These are phyloP conservation scores for Axea sp. DNA, from an alignment of 2,888 invertebrate species.

Conservation along the genomic window DNA sequence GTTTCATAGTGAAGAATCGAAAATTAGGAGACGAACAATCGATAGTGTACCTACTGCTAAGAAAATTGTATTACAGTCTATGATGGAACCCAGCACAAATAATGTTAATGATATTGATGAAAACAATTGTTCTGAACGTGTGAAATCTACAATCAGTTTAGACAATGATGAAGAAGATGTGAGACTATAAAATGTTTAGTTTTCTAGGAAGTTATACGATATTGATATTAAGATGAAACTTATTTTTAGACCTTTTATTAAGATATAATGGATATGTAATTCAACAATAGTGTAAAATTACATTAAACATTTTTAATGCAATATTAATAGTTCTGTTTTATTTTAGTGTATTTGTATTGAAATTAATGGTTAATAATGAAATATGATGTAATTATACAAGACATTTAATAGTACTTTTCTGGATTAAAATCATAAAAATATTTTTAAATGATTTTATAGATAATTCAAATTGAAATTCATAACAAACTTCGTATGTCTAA, in stretches of 20 bases:
- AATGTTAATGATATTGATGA: background rate
- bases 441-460: no score
- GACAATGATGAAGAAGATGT: slow-evolving; percentile 12
- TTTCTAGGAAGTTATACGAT: slow-evolving; percentile 2
- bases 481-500: no score
- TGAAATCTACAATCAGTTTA: slow-evolving; percentile 8
- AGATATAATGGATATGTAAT: background rate
- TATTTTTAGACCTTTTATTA: slow-evolving; percentile 9
- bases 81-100: slow-evolving; percentile 68
- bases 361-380: no score
- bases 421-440: no score
- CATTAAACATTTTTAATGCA: slow-evolving; percentile 28
- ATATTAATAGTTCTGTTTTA: slow-evolving; percentile 7
- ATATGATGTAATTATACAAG: no score
- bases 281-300: background rate
- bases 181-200: slow-evolving; percentile 33
- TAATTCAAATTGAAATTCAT: no score
- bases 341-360: no score
- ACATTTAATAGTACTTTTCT: no score
- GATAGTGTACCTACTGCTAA: slow-evolving; percentile 66
- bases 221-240: background rate
- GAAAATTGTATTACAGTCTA: slow-evolving; percentile 64
- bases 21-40: slow-evolving; percentile 66
- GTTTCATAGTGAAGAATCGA: slow-evolving; percentile 42
- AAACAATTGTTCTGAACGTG: background rate